These are phyloP conservation scores for Sceliomorpha sp. DNA, from an alignment of 2,888 invertebrate species.

Conservation along the genomic window DNA sequence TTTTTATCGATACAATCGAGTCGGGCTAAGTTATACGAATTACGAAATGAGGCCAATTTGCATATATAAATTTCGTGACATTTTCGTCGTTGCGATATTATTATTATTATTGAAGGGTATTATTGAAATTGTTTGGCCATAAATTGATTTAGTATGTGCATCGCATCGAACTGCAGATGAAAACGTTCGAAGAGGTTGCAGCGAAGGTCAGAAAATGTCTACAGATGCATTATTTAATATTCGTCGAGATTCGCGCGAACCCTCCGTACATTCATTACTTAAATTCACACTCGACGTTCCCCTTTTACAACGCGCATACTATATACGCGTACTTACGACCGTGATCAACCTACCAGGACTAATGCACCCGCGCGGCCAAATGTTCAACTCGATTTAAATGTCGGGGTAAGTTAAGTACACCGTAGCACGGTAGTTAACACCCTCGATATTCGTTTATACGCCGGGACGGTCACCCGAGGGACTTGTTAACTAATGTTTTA, in stretches of 20 bases:
- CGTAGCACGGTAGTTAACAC: constrained; percentile 67
- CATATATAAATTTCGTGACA: no score
- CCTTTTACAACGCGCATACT: constrained; percentile 55
- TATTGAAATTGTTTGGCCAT: no score
- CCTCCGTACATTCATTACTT: constrained; percentile 67
- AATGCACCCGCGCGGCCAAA: constrained; percentile 75
- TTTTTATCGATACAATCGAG: no score
- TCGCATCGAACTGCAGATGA: no score
- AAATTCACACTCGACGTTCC: constrained; percentile 61
- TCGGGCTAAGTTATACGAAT: no score
- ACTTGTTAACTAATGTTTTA: constrained; percentile 66
- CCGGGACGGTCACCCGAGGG: constrained; percentile 55
- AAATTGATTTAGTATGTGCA: no score
- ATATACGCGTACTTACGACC: constrained; percentile 55
- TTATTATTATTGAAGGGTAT: no score
- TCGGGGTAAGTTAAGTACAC: constrained; percentile 66
- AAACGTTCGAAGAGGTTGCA: no score
- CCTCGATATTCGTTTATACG: constrained; percentile 57
- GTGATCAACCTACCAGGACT: constrained; percentile 74
- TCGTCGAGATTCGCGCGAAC: constrained; percentile 44
- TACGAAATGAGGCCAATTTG: no score
- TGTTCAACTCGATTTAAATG: constrained; percentile 76
- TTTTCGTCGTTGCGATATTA: no score
- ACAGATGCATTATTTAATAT: constrained; percentile 64
- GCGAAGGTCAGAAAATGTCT: no score